These are phyloP conservation scores for Drosophila ercepeae DNA, from an alignment of 1,140 invertebrate species.

Conservation along the genomic window DNA sequence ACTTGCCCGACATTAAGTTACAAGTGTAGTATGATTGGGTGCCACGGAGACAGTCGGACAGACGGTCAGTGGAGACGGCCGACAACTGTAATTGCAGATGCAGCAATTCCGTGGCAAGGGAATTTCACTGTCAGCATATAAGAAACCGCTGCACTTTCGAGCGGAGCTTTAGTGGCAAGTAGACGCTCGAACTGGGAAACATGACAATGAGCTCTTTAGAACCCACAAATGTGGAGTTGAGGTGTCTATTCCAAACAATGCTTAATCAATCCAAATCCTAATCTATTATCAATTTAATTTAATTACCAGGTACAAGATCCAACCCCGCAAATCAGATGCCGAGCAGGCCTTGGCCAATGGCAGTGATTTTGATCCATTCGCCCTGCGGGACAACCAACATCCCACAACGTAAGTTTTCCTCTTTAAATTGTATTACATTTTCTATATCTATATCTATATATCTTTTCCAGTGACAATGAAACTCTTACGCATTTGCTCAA, in stretches of 20 bases:
- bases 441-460: neutral
- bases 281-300: too few relatives aligned
- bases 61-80: neutral
- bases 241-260: conserved; percentile 32
- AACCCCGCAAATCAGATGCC: conserved; percentile 83
- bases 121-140: conserved; percentile 76
- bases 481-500: conserved; percentile 94
- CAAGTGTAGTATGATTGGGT: conserved; percentile 49
- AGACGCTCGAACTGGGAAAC: conserved; percentile 24
- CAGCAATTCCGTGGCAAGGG: conserved; percentile 66
- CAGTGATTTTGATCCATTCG: conserved; percentile 89
- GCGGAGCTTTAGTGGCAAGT: conserved; percentile 53
- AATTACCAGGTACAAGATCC: conserved; percentile 89
- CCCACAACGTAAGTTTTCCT: conserved; percentile 90
- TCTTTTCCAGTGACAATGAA: conserved; percentile 88
- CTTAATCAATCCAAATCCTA: too few relatives aligned
- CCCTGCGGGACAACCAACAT: conserved; percentile 88
- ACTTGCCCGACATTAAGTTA: conserved; percentile 38
- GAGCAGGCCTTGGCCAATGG: conserved; percentile 84
- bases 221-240: conserved; percentile 59
- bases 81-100: conserved; percentile 72
- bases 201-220: conserved; percentile 46
- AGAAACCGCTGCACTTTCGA: conserved; percentile 52
- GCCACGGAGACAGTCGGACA: neutral
- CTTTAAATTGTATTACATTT: too few relatives aligned